phyloP scores from a whole-genome alignment of 2,888 invertebrate genomes.

The Sphaeridia pumilis region DNA sequence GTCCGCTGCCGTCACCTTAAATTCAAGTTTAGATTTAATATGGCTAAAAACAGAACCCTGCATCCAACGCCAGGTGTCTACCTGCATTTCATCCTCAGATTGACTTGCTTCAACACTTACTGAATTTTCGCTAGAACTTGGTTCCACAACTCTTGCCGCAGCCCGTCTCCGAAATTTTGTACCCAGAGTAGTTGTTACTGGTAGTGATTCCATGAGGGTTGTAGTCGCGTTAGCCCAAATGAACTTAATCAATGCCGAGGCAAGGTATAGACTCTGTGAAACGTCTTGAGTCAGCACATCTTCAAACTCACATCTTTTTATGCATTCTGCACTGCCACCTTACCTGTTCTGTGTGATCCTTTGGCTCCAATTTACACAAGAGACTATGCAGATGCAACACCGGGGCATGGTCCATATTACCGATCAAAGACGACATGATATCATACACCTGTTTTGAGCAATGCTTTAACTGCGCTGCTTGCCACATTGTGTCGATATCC shows the following conservation, averaged over 20 bases:
- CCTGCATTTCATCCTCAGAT: conserved; percentile 58
- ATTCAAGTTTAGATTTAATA: conserved; percentile 11
- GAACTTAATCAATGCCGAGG: conserved; percentile 78
- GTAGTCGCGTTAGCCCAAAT: conserved; percentile 67
- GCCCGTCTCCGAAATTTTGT: conserved; percentile 23
- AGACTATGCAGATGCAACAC: conserved; percentile 77
- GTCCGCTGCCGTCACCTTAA: conserved; percentile 17
- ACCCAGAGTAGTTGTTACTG: conserved; percentile 18
- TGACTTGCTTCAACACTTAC: conserved; percentile 69
- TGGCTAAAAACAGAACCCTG: conserved; percentile 11
- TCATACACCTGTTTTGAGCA: conserved; percentile 90
- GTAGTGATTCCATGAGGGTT: conserved; percentile 38
- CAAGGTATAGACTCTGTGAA: conserved; percentile 68
- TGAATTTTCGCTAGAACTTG: conserved; percentile 65
- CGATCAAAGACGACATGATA: conserved; percentile 74
- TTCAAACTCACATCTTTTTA: conserved; percentile 4
- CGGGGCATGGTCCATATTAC: conserved; percentile 75
- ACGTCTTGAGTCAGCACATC: conserved; percentile 22
- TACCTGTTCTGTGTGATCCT: conserved; percentile 84
- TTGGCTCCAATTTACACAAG: conserved; percentile 74
- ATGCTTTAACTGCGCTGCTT: conserved; percentile 86
- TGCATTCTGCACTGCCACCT: too few species aligned
- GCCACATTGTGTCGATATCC: conserved; percentile 87
- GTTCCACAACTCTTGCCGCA: conserved; percentile 24
- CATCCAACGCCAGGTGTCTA: conserved; percentile 21